phyloP scores from a whole-genome alignment of 2,888 invertebrate species.

The Notocelia uddmanniana region DNA sequence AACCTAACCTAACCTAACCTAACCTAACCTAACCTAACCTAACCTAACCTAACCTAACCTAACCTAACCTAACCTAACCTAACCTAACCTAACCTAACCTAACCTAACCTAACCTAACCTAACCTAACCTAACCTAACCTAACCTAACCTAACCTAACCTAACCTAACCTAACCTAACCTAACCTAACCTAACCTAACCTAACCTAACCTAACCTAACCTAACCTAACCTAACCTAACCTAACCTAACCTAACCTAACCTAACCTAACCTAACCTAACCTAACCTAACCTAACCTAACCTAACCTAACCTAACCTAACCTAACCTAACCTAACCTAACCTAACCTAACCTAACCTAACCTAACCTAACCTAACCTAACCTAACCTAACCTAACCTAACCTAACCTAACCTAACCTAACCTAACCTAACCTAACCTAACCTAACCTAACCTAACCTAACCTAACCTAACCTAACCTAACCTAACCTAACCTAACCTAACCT shows the following conservation, averaged over 20 bases:
- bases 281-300: constrained; percentile 25
- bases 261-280: constrained; percentile 29
- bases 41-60: constrained; percentile 43
- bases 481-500: constrained; percentile 22
- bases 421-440: constrained; percentile 25
- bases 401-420: constrained; percentile 24
- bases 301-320: constrained; percentile 24
- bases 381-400: constrained; percentile 25
- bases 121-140: constrained; percentile 48
- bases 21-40: constrained; percentile 42
- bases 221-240: constrained; percentile 23
- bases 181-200: constrained; percentile 28
- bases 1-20: constrained; percentile 26
- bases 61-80: constrained; percentile 42
- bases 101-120: constrained; percentile 45
- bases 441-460: constrained; percentile 5
- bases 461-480: constrained; percentile 31
- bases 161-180: constrained; percentile 28
- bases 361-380: constrained; percentile 25
- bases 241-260: constrained; percentile 25
- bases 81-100: constrained; percentile 38
- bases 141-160: constrained; percentile 39
- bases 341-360: constrained; percentile 25
- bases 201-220: constrained; percentile 25
- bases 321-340: constrained; percentile 25